Base-by-base conservation (phyloP, 2,888 invertebrate genomes). In the Endomychus coccineus region DNA sequence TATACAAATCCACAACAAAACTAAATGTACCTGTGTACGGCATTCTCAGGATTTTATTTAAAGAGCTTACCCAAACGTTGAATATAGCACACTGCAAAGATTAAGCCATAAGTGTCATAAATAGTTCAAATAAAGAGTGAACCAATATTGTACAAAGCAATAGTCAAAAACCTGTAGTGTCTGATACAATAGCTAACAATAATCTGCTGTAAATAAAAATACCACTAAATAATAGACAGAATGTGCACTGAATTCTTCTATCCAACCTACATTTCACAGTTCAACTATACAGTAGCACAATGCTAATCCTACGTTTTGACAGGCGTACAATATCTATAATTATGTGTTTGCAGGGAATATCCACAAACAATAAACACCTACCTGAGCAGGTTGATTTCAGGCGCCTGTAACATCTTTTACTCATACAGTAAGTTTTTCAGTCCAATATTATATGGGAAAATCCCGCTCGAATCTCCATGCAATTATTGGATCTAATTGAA, bases 251-350 rank as follows among this genome's bases (percentile, higher is more conserved):
- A 44, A 53, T 53, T 53, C 49, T 36, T 35, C 31, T 23, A 30
- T 34, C 43, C 49, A 49, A 34, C 50, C 53, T 49, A 50, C 52
- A 51, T 54, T 52, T 54, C 50, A 53, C 50, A 45, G 54, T 44
- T 48, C 36, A 34, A 34, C 34, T 35, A 21, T 42, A 40, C 45
- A 31, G 39, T 39, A 42, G 44, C 48, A 61, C 59, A 62, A 61
- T 58, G 45, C 54, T 58, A 62, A 62, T 61, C 61, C 60, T 40
- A 43, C 62, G 64, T 66, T 66, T 59, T 66, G 65, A 64, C 65
- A 63, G 60, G 54, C 44, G 44, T 51, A 64, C 63, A 65, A 65
- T 61, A 55, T 51, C 43, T 32, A 58, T 62, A 66, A 66, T 66
- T 66, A 63, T 54, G 62, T 60, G 59, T 64, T 62, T 59, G 57